Evolutionary conservation across 2,888 invertebrate species (phyloP).

Genomic region (Candidula unifasciata): DNA sequence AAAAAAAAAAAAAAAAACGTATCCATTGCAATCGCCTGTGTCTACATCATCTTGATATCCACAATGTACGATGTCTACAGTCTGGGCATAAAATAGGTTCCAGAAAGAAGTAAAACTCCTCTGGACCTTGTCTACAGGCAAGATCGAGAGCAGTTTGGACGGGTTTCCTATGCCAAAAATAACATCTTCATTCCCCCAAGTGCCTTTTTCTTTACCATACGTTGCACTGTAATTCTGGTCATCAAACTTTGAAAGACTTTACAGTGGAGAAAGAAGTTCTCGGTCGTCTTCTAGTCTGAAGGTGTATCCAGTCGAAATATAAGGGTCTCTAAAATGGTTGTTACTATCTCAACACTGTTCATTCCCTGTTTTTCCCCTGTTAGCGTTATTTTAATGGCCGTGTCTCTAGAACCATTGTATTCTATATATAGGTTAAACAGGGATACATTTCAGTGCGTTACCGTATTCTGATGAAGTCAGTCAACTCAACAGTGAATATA

Average conservation of each 20-base stretch:
- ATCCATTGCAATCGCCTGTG: not conserved
- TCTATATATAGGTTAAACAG: not conserved
- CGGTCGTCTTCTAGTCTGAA: not conserved
- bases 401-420: constrained; percentile 24
- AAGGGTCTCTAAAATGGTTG: constrained; percentile 27
- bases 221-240: not conserved
- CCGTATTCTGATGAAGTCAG: not conserved
- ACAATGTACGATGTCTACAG: constrained; percentile 23
- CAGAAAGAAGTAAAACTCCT: constrained; percentile 20
- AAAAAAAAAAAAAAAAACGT: not conserved
- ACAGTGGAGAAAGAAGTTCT: constrained; percentile 7
- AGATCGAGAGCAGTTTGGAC: constrained; percentile 12
- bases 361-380: constrained; percentile 28
- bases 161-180: constrained; percentile 24
- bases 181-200: constrained; percentile 17
- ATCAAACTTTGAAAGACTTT: not conserved
- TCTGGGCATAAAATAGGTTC: constrained; percentile 14
- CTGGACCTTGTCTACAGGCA: constrained; percentile 16
- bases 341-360: constrained; percentile 19
- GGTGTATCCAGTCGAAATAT: not conserved
- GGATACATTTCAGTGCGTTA: not conserved
- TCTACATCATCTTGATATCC: constrained; percentile 17
- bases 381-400: constrained; percentile 12
- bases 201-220: constrained; percentile 3
- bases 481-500: constrained; percentile 11